phyloP scores from a whole-genome alignment of 2,113 vertebrate genomes.

The Empidonax alnorum region DNA sequence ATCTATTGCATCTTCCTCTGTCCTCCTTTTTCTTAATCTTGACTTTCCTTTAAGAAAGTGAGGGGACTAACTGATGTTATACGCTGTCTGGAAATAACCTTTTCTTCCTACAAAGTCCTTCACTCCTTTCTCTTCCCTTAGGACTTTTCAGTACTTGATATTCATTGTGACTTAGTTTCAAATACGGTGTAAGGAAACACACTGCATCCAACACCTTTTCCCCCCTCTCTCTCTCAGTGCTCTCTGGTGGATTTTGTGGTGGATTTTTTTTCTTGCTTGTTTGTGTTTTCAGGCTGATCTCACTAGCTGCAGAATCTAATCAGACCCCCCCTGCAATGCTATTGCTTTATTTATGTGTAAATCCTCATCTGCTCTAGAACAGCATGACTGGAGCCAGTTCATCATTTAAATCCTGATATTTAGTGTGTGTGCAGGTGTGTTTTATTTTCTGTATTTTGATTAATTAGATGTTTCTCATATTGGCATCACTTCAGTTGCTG shows the following conservation, averaged over 20 bases:
- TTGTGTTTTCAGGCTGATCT: background rate
- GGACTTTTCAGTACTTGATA: background rate
- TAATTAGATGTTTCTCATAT: background rate
- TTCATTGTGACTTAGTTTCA: constrained; percentile 6
- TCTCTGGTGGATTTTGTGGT: background rate
- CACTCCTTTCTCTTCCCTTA: background rate
- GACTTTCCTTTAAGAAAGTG: background rate
- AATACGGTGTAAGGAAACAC: background rate
- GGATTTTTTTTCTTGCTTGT: background rate
- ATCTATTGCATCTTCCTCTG: background rate
- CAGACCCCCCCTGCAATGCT: background rate
- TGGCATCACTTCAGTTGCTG: background rate
- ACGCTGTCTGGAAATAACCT: background rate
- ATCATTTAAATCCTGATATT: background rate
- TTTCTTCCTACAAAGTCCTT: background rate
- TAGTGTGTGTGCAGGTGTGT: background rate
- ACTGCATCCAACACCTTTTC: background rate
- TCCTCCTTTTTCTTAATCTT: background rate
- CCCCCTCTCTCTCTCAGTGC: background rate
- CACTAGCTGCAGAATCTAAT: background rate
- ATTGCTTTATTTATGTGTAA: background rate
- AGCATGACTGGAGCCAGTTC: background rate
- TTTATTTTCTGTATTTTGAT: background rate
- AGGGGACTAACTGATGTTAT: background rate
- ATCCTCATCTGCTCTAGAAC: background rate